Base-by-base conservation (phyloP, 2,797 vertebrate genomes). In the Aeoliscus strigatus region DNA sequence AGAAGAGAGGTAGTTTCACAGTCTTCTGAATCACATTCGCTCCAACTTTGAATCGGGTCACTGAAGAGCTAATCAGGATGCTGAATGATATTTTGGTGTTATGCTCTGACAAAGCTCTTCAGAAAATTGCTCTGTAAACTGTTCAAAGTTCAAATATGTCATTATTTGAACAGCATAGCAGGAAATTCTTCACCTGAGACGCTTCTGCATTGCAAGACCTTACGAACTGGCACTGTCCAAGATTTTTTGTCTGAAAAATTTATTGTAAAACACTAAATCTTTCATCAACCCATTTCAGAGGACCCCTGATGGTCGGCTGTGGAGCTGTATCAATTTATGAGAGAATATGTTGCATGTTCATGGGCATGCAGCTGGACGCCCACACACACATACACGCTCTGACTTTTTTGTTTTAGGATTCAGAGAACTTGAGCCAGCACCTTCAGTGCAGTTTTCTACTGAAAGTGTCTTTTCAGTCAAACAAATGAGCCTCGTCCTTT, bases 261-360 rank as follows among this genome's bases (percentile, higher is more conserved):
- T 65, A 85, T 85, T 71, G 66, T 62, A 51, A 43, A 33, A 50
- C 25, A 9, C 58, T 87, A 65, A 51, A 84, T 86, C 65, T 87
- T 87, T 86, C 65, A 87, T 80, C 66, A 75, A 26, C 57, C 65
- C 59, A 79, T 86, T 87, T 82, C 74, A 83, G 64, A 61, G 68
- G 60, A 77, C 70, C 76, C 77, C 72, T 77, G 80, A 69, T 69
- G 79, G 44, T 60, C 29, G 61, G 56, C 66, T 66, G 73, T 42
- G 57, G 60, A 60, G 74, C 69, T 67, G 65, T 66, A 80, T 83
- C 73, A 81, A 64, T 85, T 62, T 69, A 33, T 52, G 49, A 73
- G 62, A 15, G 51, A 73, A 73, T 65, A 54, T 48, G n/a, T n/a
- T n/a, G 71, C 66, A 35, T 50, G 48, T 66, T 72, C 75, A 47